phyloP scores from a whole-genome alignment of 2,797 vertebrate genomes.

The Otolemur crassicaudatus region DNA sequence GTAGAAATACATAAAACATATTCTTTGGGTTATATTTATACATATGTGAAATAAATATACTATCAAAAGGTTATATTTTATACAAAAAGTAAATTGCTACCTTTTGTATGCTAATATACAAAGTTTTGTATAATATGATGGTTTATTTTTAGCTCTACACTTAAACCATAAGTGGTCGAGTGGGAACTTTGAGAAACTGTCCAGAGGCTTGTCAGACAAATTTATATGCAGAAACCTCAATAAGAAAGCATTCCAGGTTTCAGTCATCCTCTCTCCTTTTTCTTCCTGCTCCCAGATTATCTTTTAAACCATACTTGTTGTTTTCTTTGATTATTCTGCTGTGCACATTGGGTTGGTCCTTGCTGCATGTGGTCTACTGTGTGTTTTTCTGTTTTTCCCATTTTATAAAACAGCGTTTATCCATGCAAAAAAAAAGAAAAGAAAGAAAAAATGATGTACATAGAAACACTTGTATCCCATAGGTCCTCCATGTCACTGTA shows the following conservation, averaged over 20 bases:
- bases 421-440: constrained; percentile 81
- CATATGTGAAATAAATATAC: constrained; percentile 92
- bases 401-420: constrained; percentile 87
- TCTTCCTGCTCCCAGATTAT: constrained; percentile 30
- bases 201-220: constrained; percentile 83
- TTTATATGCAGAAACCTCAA: constrained; percentile 86
- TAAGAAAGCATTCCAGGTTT: constrained; percentile 88
- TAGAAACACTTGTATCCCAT: constrained; percentile 83
- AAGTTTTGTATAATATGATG: constrained; percentile 89
- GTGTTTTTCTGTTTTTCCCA: constrained; percentile 78
- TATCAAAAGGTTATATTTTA: constrained; percentile 91
- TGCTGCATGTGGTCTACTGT: constrained; percentile 87
- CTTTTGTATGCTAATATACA: constrained; percentile 91
- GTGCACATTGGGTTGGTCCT: constrained; percentile 83
- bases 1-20: constrained; percentile 91
- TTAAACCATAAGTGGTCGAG: constrained; percentile 83
- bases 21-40: constrained; percentile 94
- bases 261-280: constrained; percentile 75
- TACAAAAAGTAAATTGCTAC: constrained; percentile 90
- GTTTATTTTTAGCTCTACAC: constrained; percentile 89
- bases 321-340: constrained; percentile 77
- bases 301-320: constrained; percentile 77
- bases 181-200: constrained; percentile 78
- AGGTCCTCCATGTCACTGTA: constrained; percentile 86
- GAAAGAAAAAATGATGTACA: constrained; percentile 81